Base-by-base conservation (phyloP, 2,797 vertebrate species). In the Cyprinodon diabolis region DNA sequence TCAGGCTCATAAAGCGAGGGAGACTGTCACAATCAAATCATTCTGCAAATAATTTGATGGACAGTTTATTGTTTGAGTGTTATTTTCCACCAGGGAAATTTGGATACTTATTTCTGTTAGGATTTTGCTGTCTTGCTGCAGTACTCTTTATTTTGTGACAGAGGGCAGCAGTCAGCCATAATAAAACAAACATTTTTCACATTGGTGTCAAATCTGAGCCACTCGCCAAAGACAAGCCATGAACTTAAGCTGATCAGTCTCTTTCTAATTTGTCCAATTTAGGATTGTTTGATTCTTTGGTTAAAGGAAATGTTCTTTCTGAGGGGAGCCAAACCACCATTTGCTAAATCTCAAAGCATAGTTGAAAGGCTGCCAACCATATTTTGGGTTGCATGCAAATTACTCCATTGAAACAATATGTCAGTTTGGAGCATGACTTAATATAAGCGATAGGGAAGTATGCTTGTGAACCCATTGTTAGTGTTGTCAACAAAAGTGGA, bases 91-190 rank as follows among this genome's bases (percentile, higher is more conserved):
- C 80, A 60, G 67, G 84, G 80, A 72, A 74, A 62, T 81, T 88
- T 82, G 57, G 78, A 76, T 55, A 69, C 58, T 69, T 71, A 83
- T 82, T 87, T 87, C 84, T 80, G 86, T 78, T 57, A 78, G 75
- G 71, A 55, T 74, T 80, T 75, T 81, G 68, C 43, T 6, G 23
- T 71, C 21, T 76, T 2, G 25, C 51, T 92, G 92, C 89, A 94
- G 85, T 94, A 74, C 80, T 79, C 0, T 0, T 45, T 2, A 1
- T 69, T 81, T 49, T 63, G 45, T 83, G 89, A 83, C 88, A 95
- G 94, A 93, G 91, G 93, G 93, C 92, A 92, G 92, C 92, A 94
- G 86, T 86, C 78, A 90, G 89, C 91, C 76, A 77, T 78, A 66
- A 82, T 69, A 65, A 86, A 56, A 6, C 30, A 37, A 65, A 25